Base-by-base conservation (phyloP, 2,888 invertebrate species). In the Pterostichus madidus region DNA sequence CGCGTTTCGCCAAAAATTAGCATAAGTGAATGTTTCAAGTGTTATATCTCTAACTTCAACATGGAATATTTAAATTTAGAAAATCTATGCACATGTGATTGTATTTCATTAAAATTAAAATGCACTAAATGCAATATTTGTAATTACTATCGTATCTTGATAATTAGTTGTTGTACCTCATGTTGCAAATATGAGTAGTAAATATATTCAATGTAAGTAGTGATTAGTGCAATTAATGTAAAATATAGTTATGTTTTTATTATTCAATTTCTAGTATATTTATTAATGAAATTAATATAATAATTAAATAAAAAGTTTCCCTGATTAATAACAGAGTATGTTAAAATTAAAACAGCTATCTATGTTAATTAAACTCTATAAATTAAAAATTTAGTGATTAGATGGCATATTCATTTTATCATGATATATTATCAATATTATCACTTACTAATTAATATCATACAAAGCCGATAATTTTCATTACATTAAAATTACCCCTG, bases 1-100 rank as follows among this genome's bases (percentile, higher is more conserved):
- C 6, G 64, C 35, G 64, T 64, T 64, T 64, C 64, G 35, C 64
- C 64, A 64, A 35, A 64, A 32, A 64, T 64, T 64, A 11, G 11
- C 64, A 64, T 64, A 64, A 64, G 64, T 64, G 64, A 64, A 64
- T 64, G 64, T 35, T 64, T 13, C 13, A 64, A 6, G 64, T 64
- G 64, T 64, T 13, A 64, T 64, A 35, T 64, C 64, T 64, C 64
- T 64, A 64, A 64, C 64, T n/a, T 49, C 5, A n/a, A 31, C 64
- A 35, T 35, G 64, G 10, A 64, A 64, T 64, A 64, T 64, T 64
- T 13, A 64, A 64, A 64, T 64, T 59, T 59, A 64, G 5, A 64
- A 64, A 64, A 64, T 32, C 11, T 64, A 64, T 64, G 64, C 35
- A 24, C 56, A 10, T n/a, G 15, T n/a, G 52, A 7, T 56, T 56